A percentile compares a stretch with the other conserved stretches of the same genome.
Conservation (phyloP, 2,797 vertebrate species). For the Helicolenus hilgendorfi region DNA sequence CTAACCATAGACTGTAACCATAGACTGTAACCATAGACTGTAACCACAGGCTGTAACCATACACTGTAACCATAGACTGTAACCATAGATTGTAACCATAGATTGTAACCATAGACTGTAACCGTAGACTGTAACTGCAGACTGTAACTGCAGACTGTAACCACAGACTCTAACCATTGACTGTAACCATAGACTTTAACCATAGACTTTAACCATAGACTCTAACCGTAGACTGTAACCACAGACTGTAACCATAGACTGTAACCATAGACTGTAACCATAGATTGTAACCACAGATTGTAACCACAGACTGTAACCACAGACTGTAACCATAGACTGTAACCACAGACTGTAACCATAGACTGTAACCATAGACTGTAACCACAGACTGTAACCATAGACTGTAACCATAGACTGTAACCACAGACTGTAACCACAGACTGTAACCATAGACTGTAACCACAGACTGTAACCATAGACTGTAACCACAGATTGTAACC, state of each 20-base stretch:
- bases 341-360: too few relatives aligned
- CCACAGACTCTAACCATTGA: accelerated
- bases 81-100: accelerated
- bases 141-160: neutral
- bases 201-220: too few relatives aligned
- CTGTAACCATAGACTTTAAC: neutral
- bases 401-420: neutral
- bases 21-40: too few relatives aligned
- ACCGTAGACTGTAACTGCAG: neutral
- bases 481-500: neutral
- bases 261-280: neutral
- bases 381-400: too few relatives aligned
- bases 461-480: neutral
- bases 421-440: too few relatives aligned
- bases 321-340: neutral
- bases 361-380: neutral
- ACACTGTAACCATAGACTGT: too few relatives aligned
- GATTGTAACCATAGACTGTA: neutral
- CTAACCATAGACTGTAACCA: too few relatives aligned
- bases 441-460: neutral
- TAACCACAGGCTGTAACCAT: too few relatives aligned
- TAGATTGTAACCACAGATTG: too few relatives aligned
- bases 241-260: accelerated
- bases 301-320: accelerated
- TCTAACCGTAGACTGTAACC: too few relatives aligned